Evolutionary conservation across 2,888 invertebrate genomes (phyloP).

Genomic region (Liposcelis brunnea): DNA sequence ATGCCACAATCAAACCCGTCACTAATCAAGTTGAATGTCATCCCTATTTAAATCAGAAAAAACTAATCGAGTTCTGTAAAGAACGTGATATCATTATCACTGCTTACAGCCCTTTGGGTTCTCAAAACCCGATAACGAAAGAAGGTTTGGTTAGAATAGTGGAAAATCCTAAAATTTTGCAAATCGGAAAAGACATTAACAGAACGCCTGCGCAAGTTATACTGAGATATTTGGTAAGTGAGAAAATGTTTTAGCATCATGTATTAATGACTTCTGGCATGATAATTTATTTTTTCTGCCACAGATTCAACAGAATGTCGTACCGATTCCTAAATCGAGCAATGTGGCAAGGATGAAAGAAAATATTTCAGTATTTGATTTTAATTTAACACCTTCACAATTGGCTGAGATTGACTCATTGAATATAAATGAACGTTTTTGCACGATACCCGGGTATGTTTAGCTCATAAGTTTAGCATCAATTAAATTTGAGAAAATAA

Average conservation of each 20-base stretch:
- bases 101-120: constrained; percentile 59
- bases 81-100: constrained; percentile 42
- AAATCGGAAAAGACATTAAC: constrained; percentile 39
- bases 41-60: constrained; percentile 56
- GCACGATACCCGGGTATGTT: not conserved
- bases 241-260: not conserved
- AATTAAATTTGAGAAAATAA: too few relatives aligned
- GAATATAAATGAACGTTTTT: not conserved
- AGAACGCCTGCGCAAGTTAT: constrained; percentile 46
- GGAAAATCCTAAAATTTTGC: constrained; percentile 33
- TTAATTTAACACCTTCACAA: not conserved
- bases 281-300: not conserved
- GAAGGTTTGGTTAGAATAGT: constrained; percentile 36
- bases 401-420: not conserved
- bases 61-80: constrained; percentile 48
- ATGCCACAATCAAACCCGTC: constrained; percentile 43
- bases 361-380: constrained; percentile 16
- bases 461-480: too few relatives aligned
- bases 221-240: constrained; percentile 42
- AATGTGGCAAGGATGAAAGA: constrained; percentile 16
- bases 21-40: constrained; percentile 63
- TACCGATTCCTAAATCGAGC: constrained; percentile 18
- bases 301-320: constrained; percentile 16
- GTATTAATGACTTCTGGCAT: not conserved
- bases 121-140: constrained; percentile 31